Evolutionary conservation across 2,113 vertebrate species (phyloP), one percentile per base, ranked within the genome.

Genomic region (Etheostoma cragini): DNA sequence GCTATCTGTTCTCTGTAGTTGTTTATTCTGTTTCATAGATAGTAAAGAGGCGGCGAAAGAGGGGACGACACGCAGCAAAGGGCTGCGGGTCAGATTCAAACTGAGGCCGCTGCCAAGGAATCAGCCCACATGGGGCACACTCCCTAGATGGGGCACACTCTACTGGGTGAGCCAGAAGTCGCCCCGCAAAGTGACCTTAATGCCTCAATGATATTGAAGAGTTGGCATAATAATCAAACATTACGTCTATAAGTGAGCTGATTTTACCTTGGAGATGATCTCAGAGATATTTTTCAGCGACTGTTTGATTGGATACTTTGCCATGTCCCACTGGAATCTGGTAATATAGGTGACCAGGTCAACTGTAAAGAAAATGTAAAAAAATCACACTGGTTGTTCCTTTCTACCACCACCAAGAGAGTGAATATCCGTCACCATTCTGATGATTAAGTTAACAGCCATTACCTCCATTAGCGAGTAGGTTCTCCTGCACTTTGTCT

Each of bases 261-360:
- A 64, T 67, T 58, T 53, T 94, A 97, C 98, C 97, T 99, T 99
- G 79, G 96, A 96, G 92, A 99, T 96, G 85, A 99, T 99, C 94
- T 99, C 98, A 86, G 98, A 98, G 94, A 99, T 99, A 94, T 99
- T 99, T 94, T 99, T 99, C 93, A 99, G 91, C 22, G 98, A 99
- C 82, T 99, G 98, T 88, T 99, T 99, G 93, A 99, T 99, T 46
- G 98, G 98, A 61, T 99, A 99, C 91, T 99, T 99, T 38, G 98
- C 98, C 98, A 99, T 99, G 89, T 99, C 98, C 98, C 98, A 99
- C 90, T 99, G 98, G 91, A 99, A 99, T 82, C 98, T 95, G 85
- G 97, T 98, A 92, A 99, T 95, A 66, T 99, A 99, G 42, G 98
- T 99, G 86, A 99, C 96, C 93, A 99, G 93, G 92, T 99, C 98